Conservation (phyloP, 1,140 invertebrate genomes). For the Drosophila parabipectinata region DNA sequence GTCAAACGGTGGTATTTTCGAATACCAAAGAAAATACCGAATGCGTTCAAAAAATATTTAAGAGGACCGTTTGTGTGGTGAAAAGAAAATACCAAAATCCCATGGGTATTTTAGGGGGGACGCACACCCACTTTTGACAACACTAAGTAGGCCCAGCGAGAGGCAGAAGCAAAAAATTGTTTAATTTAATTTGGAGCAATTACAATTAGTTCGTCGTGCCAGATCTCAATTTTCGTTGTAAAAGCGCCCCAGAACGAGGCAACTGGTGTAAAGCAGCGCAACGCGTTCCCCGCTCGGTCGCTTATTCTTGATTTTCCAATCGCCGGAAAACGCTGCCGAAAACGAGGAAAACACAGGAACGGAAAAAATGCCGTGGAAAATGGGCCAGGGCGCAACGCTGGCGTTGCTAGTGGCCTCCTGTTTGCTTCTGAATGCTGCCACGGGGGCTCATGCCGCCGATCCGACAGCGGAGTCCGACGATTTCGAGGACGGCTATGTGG, state of each 20-base stretch:
- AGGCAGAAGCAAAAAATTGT: constrained; percentile 37
- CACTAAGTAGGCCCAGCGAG: constrained; percentile 60
- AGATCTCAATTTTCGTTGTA: constrained; percentile 59
- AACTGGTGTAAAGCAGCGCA: constrained; percentile 58
- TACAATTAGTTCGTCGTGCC: constrained; percentile 71
- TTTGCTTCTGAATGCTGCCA: constrained; percentile 22
- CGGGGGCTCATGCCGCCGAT: constrained; percentile 10
- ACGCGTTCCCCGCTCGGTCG: constrained; percentile 2
- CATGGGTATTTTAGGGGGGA: background rate
- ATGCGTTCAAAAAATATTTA: too few species aligned
- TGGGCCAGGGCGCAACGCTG: constrained; percentile 56
- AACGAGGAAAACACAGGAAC: constrained; percentile 21
- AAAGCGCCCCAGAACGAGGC: constrained; percentile 45
- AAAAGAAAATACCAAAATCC: background rate
- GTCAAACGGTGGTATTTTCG: too few species aligned
- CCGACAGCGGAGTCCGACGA: constrained; percentile 54
- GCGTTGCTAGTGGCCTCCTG: constrained; percentile 53
- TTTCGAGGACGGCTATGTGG: constrained; percentile 74
- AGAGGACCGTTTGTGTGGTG: too few species aligned
- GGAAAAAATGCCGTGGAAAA: constrained; percentile 60
- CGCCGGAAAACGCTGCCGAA: constrained; percentile 32
- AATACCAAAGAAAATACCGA: too few species aligned
- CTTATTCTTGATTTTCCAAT: constrained; percentile 9
- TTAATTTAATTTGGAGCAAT: constrained; percentile 78
- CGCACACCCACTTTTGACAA: background rate